phyloP scores from a whole-genome alignment of 2,797 vertebrate genomes.

The Nannoperca obscura region DNA sequence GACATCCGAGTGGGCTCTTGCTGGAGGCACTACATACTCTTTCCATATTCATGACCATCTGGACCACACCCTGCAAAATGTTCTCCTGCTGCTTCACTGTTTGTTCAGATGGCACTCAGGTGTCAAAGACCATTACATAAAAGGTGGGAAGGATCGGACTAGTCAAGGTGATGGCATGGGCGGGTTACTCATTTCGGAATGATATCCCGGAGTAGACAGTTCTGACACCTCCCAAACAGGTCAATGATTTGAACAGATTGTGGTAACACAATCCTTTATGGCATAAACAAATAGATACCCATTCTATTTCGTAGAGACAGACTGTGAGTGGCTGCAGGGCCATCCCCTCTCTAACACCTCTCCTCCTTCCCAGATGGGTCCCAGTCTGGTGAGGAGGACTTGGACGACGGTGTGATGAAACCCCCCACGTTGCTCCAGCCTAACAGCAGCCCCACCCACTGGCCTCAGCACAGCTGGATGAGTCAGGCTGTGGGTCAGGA shows the following conservation, averaged over 20 bases:
- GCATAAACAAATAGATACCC: constrained; percentile 58
- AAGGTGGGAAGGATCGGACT: constrained; percentile 55
- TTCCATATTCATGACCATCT: constrained; percentile 83
- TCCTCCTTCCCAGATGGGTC: constrained; percentile 63
- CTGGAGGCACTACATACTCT: constrained; percentile 33
- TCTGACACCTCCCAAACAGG: constrained; percentile 40
- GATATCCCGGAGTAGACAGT: constrained; percentile 43
- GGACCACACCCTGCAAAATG: constrained; percentile 73
- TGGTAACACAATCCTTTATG: constrained; percentile 49
- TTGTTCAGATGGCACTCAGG: constrained; percentile 66
- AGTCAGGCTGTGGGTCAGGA: constrained; percentile 51
- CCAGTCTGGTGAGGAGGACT: constrained; percentile 49
- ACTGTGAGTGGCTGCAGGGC: constrained; percentile 62
- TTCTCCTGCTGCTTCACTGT: constrained; percentile 71
- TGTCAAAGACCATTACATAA: constrained; percentile 71
- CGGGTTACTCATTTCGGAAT: constrained; percentile 46
- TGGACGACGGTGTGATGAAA: constrained; percentile 49
- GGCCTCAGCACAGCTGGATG: constrained; percentile 71
- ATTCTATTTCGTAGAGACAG: constrained; percentile 50
- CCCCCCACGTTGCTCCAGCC: constrained; percentile 35
- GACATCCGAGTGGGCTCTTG: constrained; percentile 42
- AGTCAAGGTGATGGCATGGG: constrained; percentile 66
- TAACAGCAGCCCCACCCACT: constrained; percentile 46
- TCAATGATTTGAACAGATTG: constrained; percentile 68
- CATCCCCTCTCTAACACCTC: constrained; percentile 54